These are phyloP conservation scores for Laupala kohalensis DNA, from an alignment of 1,140 invertebrate species.

Conservation along the genomic window DNA sequence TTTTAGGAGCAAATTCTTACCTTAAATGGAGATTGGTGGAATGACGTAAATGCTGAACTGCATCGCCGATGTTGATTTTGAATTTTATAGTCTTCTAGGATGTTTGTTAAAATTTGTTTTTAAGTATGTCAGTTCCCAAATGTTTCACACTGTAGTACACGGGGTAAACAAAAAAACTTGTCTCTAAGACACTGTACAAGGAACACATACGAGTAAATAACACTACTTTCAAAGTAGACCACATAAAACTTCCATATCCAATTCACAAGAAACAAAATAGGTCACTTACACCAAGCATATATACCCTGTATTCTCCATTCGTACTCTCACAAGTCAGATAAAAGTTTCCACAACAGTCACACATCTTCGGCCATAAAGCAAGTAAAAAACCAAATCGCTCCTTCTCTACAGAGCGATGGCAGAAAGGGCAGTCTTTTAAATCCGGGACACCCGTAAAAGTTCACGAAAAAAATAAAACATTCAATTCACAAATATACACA, in stretches of 20 bases:
- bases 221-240: not conserved
- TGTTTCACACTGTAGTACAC: not conserved
- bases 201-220: not conserved
- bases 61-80: too few relatives aligned
- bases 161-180: not conserved
- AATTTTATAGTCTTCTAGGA: too few relatives aligned
- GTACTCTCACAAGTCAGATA: not conserved
- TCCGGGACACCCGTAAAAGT: not conserved
- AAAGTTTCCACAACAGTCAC: not conserved
- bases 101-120: too few relatives aligned
- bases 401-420: not conserved
- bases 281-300: not conserved
- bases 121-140: not conserved
- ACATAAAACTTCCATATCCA: not conserved
- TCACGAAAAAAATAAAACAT: not conserved
- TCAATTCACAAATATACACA: not conserved
- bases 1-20: too few relatives aligned
- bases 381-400: not conserved
- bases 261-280: not conserved
- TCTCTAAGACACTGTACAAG: not conserved
- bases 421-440: not conserved
- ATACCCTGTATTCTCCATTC: not conserved
- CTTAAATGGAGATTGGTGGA: too few relatives aligned
- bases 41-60: too few relatives aligned
- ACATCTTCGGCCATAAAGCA: not conserved